These are phyloP conservation scores for Gymnopithys bicolor DNA, from an alignment of 2,797 vertebrate species.

Conservation along the genomic window DNA sequence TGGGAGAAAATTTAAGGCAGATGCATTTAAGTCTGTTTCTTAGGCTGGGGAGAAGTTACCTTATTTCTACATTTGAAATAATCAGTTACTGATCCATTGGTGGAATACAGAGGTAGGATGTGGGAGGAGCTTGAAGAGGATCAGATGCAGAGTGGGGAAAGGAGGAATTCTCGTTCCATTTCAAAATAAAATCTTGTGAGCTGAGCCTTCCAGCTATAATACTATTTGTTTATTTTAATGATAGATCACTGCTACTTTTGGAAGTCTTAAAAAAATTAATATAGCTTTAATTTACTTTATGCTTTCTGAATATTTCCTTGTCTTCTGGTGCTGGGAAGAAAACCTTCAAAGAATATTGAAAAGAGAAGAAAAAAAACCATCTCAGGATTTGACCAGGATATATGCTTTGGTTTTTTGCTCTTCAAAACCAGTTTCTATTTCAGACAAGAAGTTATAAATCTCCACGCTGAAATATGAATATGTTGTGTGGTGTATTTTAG, in stretches of 20 bases:
- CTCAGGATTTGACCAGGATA: neutral
- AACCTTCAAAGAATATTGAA: neutral
- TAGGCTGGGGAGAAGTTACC: rapidly evolving
- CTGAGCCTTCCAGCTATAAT: neutral
- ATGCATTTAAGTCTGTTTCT: neutral
- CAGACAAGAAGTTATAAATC: neutral
- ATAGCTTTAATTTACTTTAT: neutral
- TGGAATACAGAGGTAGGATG: neutral
- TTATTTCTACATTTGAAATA: neutral
- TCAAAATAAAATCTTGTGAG: neutral
- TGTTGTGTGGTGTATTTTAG: neutral
- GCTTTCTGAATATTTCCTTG: neutral
- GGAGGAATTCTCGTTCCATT: neutral
- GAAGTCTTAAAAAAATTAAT: neutral
- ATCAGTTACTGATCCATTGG: neutral
- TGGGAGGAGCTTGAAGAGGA: neutral
- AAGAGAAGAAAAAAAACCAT: neutral
- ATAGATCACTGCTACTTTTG: neutral
- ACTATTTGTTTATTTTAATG: neutral
- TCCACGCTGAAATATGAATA: neutral
- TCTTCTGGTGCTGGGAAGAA: neutral
- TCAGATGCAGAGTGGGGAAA: neutral
- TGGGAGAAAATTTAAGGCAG: neutral
- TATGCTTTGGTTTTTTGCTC: neutral
- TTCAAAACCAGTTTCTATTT: neutral